These are phyloP conservation scores for Alviniconcha marisindica DNA, from an alignment of 1,140 invertebrate genomes.

Conservation along the genomic window DNA sequence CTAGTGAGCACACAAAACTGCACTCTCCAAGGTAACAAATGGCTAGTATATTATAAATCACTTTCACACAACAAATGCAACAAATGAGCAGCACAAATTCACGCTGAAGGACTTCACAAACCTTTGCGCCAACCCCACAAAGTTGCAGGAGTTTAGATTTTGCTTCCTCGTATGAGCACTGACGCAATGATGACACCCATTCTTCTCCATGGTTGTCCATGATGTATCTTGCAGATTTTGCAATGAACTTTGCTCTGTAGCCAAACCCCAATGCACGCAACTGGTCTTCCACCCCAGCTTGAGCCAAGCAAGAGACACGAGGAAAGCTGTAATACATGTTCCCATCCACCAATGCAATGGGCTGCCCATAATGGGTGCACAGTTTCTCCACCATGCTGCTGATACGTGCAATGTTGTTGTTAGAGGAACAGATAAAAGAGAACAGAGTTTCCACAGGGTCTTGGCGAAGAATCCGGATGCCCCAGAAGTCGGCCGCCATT, in stretches of 20 bases:
- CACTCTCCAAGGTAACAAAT: too few species aligned
- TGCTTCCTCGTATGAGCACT: conserved; percentile 84
- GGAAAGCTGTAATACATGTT: conserved; percentile 89
- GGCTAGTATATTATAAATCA: too few species aligned
- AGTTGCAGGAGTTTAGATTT: conserved; percentile 83
- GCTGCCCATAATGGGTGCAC: conserved; percentile 87
- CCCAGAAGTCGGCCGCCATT: conserved; percentile 83
- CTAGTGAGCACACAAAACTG: too few species aligned
- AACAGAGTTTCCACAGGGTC: conserved; percentile 95
- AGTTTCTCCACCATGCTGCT: conserved; percentile 92
- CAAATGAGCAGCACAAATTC: too few species aligned
- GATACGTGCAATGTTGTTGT: conserved; percentile 95
- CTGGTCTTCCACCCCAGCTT: conserved; percentile 76
- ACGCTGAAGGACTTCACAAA: too few species aligned
- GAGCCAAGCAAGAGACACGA: conserved; percentile 81
- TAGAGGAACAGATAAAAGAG: conserved; percentile 97
- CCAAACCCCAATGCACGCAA: conserved; percentile 90
- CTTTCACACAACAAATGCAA: too few species aligned
- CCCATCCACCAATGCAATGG: conserved; percentile 83
- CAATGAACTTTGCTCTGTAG: conserved; percentile 84
- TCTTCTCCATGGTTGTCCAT: conserved; percentile 80
- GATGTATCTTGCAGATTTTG: conserved; percentile 60
- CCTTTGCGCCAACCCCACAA: conserved; percentile 93
- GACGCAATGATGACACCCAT: conserved; percentile 85
- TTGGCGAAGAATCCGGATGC: conserved; percentile 94